These are phyloP conservation scores for Coracias cyanogaster DNA, from an alignment of 2,797 vertebrate genomes.

Conservation along the genomic window DNA sequence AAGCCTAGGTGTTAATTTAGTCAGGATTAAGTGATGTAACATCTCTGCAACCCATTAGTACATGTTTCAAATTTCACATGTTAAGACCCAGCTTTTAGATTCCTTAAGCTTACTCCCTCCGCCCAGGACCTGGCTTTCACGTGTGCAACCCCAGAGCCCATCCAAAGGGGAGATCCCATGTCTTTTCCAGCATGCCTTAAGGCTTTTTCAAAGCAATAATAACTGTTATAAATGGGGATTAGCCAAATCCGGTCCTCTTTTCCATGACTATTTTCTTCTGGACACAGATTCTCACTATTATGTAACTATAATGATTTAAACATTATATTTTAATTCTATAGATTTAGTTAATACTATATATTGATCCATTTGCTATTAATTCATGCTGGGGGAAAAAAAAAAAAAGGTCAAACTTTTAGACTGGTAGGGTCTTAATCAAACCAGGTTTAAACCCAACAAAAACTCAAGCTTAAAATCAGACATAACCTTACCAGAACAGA, in stretches of 20 bases:
- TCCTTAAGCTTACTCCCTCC: neutral
- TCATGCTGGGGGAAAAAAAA: neutral
- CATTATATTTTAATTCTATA: neutral
- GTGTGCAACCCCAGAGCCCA: accelerated
- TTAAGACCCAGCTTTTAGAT: neutral
- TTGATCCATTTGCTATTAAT: neutral
- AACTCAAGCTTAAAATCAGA: neutral
- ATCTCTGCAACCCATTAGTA: too few relatives aligned
- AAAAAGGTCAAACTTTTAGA: neutral
- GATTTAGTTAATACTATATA: neutral
- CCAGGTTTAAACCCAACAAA: neutral
- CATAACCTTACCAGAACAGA: neutral
- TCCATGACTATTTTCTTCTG: neutral
- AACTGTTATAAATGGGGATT: neutral
- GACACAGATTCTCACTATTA: neutral
- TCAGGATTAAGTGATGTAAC: neutral
- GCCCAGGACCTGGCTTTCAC: neutral
- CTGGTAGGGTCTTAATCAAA: neutral
- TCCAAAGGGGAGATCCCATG: neutral
- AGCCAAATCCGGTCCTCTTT: neutral
- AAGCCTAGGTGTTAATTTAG: neutral
- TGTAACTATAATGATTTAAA: neutral
- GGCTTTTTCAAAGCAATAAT: neutral
- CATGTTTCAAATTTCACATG: neutral
- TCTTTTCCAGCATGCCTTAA: neutral